Conservation (phyloP, 1,140 invertebrate genomes). For the Zelostemma sp. region DNA sequence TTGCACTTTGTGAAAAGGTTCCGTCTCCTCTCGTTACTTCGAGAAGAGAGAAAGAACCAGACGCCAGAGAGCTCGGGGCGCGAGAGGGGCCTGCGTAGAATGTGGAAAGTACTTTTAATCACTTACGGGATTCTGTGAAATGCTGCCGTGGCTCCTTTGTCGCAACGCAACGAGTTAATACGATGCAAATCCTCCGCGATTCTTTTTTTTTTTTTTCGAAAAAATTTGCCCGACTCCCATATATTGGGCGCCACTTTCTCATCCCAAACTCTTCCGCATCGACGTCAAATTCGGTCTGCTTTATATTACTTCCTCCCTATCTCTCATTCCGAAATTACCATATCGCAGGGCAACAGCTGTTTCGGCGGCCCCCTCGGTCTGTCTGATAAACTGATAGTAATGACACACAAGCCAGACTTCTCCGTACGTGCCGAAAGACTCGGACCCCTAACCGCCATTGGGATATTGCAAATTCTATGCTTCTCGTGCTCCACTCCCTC, state of each 20-base stretch:
- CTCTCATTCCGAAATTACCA: slow-evolving; percentile 61
- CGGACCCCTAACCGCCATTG: slow-evolving; percentile 27
- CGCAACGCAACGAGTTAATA: slow-evolving; percentile 19
- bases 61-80: slow-evolving; percentile 24
- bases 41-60: slow-evolving; percentile 35
- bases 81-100: slow-evolving; percentile 25
- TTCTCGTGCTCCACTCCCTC: slow-evolving; percentile 51
- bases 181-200: slow-evolving; percentile 3
- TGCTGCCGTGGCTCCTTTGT: slow-evolving; percentile 42
- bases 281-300: slow-evolving; percentile 25
- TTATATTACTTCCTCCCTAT: slow-evolving; percentile 29
- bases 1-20: slow-evolving; percentile 64
- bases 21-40: slow-evolving; percentile 60
- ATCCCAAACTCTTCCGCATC: slow-evolving; percentile 5
- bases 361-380: slow-evolving; percentile 42
- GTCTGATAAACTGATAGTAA: slow-evolving; percentile 69
- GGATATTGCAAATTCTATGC: slow-evolving; percentile 55
- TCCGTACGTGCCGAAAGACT: slow-evolving; percentile 30
- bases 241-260: no score
- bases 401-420: slow-evolving; percentile 45
- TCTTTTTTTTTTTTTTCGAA: no score
- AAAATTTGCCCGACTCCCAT: no score
- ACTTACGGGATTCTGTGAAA: slow-evolving; percentile 44
- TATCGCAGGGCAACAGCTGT: slow-evolving; percentile 65
- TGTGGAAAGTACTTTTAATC: slow-evolving; percentile 39